Evolutionary conservation across 2,113 vertebrate genomes (phyloP).

Genomic region (Hypanus sabinus): DNA sequence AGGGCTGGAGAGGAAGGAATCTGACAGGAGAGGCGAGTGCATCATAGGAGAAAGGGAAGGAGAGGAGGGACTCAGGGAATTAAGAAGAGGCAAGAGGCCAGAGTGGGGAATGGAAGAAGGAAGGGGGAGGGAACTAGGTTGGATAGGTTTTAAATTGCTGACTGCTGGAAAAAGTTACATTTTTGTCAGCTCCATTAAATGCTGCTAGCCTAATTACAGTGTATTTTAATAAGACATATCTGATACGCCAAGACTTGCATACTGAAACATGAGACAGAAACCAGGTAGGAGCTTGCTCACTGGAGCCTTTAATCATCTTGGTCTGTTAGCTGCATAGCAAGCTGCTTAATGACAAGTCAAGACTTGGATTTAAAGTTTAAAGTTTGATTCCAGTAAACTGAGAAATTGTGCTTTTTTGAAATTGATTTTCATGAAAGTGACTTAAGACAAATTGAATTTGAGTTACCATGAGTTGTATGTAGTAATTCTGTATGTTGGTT

Average conservation of each 20-base stretch:
- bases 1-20: too few relatives aligned
- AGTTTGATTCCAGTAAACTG: neutral
- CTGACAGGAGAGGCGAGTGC: too few relatives aligned
- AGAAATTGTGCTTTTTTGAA: neutral
- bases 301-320: neutral
- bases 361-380: neutral
- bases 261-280: neutral
- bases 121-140: neutral
- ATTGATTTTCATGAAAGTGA: neutral
- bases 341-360: neutral
- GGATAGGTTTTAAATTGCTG: neutral
- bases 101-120: too few relatives aligned
- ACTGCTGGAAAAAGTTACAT: neutral
- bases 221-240: neutral
- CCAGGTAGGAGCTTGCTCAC: neutral
- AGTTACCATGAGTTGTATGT: neutral
- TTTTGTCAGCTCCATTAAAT: neutral
- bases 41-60: too few relatives aligned
- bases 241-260: neutral
- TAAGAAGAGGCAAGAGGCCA: too few relatives aligned
- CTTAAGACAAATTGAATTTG: neutral
- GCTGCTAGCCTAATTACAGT: neutral
- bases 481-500: neutral
- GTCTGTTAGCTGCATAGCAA: neutral
- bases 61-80: too few relatives aligned